Evolutionary conservation across 2,888 invertebrate genomes (phyloP).

Genomic region (Copidosoma aretas): DNA sequence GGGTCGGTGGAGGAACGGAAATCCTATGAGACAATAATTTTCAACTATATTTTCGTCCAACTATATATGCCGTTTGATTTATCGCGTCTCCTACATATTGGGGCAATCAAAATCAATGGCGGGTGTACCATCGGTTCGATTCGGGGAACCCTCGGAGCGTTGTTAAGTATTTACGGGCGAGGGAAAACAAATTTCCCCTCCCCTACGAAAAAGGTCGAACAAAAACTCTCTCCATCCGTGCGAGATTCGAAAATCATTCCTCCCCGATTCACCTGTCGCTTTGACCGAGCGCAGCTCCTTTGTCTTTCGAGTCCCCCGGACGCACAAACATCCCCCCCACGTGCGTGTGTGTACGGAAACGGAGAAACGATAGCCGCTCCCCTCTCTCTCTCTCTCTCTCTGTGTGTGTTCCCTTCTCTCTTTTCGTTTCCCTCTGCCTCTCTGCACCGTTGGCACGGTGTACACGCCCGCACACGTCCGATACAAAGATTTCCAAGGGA

Average conservation of each 20-base stretch:
- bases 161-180: not conserved
- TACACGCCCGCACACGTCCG: not conserved
- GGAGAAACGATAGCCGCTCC: not conserved
- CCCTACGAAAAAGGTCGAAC: not conserved
- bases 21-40: too few relatives aligned
- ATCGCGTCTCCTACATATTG: too few relatives aligned
- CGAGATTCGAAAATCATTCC: slow-evolving; percentile 16
- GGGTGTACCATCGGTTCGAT: too few relatives aligned
- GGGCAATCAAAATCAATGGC: too few relatives aligned
- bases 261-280: slow-evolving; percentile 23
- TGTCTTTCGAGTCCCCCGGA: not conserved
- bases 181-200: not conserved
- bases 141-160: not conserved
- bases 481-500: slow-evolving; percentile 23
- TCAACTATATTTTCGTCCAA: too few relatives aligned
- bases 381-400: not conserved
- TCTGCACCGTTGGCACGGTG: not conserved
- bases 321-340: not conserved
- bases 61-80: too few relatives aligned
- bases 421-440: not conserved
- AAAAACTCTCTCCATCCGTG: not conserved
- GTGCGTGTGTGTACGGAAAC: not conserved
- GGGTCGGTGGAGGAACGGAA: too few relatives aligned
- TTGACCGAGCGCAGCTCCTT: slow-evolving; percentile 11
- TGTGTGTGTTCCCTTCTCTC: too few relatives aligned